Conservation (phyloP, 2,797 vertebrate genomes). For the Alectoris magna region DNA sequence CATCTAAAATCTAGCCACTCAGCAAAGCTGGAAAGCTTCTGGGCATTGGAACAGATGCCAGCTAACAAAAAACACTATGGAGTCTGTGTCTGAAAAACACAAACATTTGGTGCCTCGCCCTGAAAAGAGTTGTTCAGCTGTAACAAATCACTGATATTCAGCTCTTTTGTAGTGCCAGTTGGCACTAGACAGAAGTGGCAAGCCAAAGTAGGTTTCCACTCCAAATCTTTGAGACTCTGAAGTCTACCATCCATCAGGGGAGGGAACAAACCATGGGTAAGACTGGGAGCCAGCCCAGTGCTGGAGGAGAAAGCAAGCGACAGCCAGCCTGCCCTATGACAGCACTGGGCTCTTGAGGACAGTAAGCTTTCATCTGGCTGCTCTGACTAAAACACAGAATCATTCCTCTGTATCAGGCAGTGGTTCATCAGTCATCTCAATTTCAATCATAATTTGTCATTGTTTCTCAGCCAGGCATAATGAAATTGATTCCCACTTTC, state of each 20-base stretch:
- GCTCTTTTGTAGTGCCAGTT: not conserved
- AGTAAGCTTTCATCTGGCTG: not conserved
- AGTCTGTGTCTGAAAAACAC: not conserved
- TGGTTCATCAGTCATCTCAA: not conserved
- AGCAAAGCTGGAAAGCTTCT: conserved; percentile 1
- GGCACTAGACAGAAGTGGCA: not conserved
- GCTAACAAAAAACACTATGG: not conserved
- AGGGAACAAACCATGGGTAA: not conserved
- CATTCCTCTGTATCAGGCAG: not conserved
- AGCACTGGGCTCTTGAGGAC: not conserved
- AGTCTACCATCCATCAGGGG: not conserved
- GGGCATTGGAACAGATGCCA: not conserved
- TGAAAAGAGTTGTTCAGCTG: conserved; percentile 43
- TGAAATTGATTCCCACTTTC: not conserved
- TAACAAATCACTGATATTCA: not conserved
- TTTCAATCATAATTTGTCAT: not conserved
- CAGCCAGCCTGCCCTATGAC: not conserved
- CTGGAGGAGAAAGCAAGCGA: not conserved
- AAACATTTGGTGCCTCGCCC: not conserved
- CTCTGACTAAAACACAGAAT: not conserved
- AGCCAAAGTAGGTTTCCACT: not conserved
- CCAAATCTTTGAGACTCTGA: not conserved
- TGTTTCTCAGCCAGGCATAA: not conserved
- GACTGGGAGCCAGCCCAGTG: not conserved
- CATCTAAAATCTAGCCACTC: not conserved